Evolutionary conservation across 2,113 vertebrate genomes (phyloP).

Genomic region (Gymnarchus niloticus): DNA sequence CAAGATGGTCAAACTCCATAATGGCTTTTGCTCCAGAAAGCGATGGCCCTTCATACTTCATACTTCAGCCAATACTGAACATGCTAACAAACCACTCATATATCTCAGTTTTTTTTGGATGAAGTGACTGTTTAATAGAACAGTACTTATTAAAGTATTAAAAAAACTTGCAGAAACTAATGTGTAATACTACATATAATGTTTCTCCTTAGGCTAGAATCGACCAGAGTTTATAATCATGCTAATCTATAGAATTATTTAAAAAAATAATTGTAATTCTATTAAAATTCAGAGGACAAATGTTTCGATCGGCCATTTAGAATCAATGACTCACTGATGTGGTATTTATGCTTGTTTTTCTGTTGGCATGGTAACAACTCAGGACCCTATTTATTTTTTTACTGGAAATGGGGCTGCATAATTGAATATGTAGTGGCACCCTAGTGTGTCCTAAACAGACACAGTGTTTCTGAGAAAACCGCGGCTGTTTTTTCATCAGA

Average conservation of each 20-base stretch:
- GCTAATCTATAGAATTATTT: background rate
- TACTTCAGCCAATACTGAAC: background rate
- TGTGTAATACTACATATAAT: background rate
- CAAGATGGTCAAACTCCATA: background rate
- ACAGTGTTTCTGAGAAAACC: background rate
- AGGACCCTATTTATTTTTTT: background rate
- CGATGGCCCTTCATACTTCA: background rate
- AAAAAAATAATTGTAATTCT: background rate
- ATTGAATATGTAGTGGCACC: constrained; percentile 8
- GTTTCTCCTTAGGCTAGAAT: background rate
- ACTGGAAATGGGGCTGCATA: background rate
- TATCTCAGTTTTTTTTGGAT: background rate
- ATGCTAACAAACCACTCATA: too few species aligned
- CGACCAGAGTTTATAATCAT: background rate
- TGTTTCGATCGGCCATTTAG: constrained; percentile 14
- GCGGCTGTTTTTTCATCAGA: background rate
- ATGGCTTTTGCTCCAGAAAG: background rate
- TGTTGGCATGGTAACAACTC: constrained; percentile 15
- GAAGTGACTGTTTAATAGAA: background rate
- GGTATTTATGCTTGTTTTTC: constrained; percentile 8
- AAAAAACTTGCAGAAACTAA: background rate
- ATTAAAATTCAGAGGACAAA: constrained; percentile 13
- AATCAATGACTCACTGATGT: constrained; percentile 18
- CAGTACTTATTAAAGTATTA: background rate
- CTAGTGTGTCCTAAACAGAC: background rate